Conservation (phyloP, 2,113 vertebrate species). For the Guaruba guarouba region DNA sequence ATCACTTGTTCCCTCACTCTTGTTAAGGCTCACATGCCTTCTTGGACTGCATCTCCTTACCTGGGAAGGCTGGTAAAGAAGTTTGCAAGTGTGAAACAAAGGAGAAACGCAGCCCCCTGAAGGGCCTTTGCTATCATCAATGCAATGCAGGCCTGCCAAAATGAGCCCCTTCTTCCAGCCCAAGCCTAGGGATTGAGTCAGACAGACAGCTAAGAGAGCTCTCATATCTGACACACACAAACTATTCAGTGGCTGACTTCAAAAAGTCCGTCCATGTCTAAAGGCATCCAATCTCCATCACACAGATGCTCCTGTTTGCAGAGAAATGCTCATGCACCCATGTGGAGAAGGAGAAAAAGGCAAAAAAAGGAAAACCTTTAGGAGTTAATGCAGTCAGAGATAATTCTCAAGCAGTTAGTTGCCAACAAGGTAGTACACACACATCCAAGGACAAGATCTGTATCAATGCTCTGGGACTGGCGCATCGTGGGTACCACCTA, state of each 20-base stretch:
- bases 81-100: neutral
- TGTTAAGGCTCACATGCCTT: neutral
- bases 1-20: neutral
- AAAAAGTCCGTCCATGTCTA: fast-evolving
- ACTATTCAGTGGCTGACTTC: neutral
- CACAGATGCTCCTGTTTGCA: fast-evolving
- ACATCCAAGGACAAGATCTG: neutral
- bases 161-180: neutral
- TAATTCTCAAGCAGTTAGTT: neutral
- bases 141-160: neutral
- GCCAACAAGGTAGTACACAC: neutral
- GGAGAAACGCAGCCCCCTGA: neutral
- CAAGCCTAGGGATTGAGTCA: neutral
- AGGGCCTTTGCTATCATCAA: neutral
- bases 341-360: neutral
- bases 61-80: neutral
- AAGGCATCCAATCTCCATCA: neutral
- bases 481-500: neutral
- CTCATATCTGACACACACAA: neutral
- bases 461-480: neutral
- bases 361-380: neutral
- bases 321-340: fast-evolving
- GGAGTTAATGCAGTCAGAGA: neutral
- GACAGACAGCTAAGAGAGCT: neutral
- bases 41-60: neutral